These are phyloP conservation scores for Lasaia peninsularis DNA, from an alignment of 1,140 invertebrate genomes.

Conservation along the genomic window DNA sequence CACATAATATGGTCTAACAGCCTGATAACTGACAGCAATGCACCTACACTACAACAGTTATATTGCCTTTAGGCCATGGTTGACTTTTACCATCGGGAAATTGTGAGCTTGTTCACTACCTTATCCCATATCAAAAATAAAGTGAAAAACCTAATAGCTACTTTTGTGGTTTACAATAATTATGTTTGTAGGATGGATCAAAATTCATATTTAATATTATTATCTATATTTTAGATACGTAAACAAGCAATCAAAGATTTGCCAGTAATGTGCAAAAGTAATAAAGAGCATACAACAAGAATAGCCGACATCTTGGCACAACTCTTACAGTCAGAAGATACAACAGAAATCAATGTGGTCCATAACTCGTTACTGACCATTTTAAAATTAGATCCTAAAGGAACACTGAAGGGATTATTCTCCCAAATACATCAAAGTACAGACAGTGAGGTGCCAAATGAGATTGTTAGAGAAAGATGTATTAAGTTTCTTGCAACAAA, in stretches of 20 bases:
- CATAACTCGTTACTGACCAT: slow-evolving; percentile 82
- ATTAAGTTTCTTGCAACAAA: slow-evolving; percentile 93
- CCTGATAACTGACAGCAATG: too few relatives aligned
- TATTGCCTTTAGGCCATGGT: too few relatives aligned
- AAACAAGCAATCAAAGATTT: slow-evolving; percentile 97
- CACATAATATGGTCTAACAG: too few relatives aligned
- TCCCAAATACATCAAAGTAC: slow-evolving; percentile 89
- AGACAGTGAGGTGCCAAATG: slow-evolving; percentile 84
- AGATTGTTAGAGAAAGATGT: slow-evolving; percentile 88
- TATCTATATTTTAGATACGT: slow-evolving; percentile 83
- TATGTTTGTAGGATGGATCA: neutral
- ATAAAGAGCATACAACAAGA: slow-evolving; percentile 88
- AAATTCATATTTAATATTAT: neutral
- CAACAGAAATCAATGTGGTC: slow-evolving; percentile 87
- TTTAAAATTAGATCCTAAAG: slow-evolving; percentile 80
- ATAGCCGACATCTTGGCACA: slow-evolving; percentile 96
- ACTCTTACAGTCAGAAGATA: slow-evolving; percentile 91
- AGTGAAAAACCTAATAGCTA: too few relatives aligned
- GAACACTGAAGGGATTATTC: slow-evolving; percentile 90
- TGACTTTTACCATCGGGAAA: too few relatives aligned
- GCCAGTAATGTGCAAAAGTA: slow-evolving; percentile 91
- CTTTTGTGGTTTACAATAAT: too few relatives aligned
- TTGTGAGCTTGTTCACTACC: too few relatives aligned
- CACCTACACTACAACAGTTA: too few relatives aligned
- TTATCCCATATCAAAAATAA: too few relatives aligned